Evolutionary conservation across 2,888 invertebrate genomes (phyloP).

Genomic region (Lasioglossum morio): DNA sequence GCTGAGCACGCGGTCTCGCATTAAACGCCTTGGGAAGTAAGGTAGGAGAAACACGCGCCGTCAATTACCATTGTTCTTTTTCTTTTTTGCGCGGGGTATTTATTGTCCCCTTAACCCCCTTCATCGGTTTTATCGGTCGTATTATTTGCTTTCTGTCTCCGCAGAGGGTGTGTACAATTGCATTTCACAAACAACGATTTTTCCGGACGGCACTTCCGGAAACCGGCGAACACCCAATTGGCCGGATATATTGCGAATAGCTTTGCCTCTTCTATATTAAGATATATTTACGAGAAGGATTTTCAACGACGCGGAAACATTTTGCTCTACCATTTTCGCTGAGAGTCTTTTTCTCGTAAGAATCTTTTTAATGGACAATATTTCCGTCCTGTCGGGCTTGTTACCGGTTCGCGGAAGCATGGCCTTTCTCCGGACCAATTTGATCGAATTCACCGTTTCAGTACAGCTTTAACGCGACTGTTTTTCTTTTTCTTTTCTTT

Average conservation of each 20-base stretch:
- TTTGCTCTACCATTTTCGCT: neutral
- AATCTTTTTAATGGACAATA: too few relatives aligned
- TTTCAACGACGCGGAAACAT: neutral
- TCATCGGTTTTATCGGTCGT: conserved; percentile 28
- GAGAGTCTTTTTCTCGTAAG: too few relatives aligned
- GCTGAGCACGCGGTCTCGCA: conserved; percentile 81
- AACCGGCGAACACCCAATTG: neutral
- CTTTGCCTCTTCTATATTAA: neutral
- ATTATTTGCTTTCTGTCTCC: conserved; percentile 24
- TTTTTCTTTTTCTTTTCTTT: neutral
- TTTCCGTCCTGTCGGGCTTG: neutral
- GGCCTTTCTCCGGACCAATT: neutral
- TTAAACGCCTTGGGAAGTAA: conserved; percentile 82
- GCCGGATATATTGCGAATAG: neutral
- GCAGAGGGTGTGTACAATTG: conserved; percentile 17
- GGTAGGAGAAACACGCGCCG: conserved; percentile 21
- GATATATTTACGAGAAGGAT: neutral
- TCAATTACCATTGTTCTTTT: conserved; percentile 25
- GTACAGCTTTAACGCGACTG: neutral
- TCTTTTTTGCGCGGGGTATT: conserved; percentile 47
- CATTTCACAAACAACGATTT: conserved; percentile 31
- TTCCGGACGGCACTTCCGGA: neutral
- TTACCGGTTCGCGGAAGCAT: neutral
- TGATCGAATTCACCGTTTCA: neutral
- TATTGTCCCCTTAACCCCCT: conserved; percentile 56